Conservation (phyloP, 2,797 vertebrate genomes). For the Prionace glauca region DNA sequence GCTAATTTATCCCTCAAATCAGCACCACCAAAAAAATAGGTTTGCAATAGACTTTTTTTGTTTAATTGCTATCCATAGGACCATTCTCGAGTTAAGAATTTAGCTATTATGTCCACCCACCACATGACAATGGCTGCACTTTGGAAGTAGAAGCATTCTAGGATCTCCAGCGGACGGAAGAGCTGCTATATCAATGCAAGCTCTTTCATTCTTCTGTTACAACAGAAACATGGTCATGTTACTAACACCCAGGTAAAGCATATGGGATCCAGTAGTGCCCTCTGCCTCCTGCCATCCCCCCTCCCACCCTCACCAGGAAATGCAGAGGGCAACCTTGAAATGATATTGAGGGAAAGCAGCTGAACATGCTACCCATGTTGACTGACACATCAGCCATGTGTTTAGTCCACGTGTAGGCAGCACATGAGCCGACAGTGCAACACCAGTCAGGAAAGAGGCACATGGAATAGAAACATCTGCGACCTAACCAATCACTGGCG, state of each 20-base stretch:
- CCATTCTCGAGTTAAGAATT: neutral
- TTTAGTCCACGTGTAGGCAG: neutral
- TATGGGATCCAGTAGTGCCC: neutral
- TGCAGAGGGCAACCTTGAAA: neutral
- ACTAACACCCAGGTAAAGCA: neutral
- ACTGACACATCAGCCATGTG: neutral
- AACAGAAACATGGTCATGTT: neutral
- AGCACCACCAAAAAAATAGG: neutral
- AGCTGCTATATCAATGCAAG: neutral
- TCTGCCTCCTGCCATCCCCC: too few relatives aligned
- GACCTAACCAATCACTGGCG: neutral
- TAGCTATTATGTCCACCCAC: neutral
- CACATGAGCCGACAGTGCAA: neutral
- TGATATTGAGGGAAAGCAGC: neutral
- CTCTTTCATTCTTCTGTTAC: neutral
- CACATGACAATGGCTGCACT: neutral
- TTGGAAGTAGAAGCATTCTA: neutral
- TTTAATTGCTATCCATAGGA: neutral
- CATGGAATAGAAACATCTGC: neutral
- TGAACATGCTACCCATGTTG: neutral
- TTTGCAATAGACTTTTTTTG: neutral
- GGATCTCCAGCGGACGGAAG: neutral
- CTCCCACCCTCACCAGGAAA: neutral
- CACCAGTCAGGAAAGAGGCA: neutral
- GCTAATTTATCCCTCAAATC: neutral